These are phyloP conservation scores for Opisthocomus hoazin DNA, from an alignment of 2,113 vertebrate species.

Conservation along the genomic window DNA sequence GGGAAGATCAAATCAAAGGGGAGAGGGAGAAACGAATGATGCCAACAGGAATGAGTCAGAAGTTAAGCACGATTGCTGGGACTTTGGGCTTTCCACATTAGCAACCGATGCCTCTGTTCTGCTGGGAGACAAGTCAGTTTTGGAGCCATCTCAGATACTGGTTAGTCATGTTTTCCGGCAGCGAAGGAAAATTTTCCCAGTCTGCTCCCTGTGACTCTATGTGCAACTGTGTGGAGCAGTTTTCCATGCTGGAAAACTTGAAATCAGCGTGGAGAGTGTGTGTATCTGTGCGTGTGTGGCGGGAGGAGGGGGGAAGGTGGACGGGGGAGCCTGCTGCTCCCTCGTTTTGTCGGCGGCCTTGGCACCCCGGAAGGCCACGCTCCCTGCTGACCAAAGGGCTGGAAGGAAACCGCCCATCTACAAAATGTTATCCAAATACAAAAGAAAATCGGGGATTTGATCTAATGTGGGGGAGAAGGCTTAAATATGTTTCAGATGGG, in stretches of 20 bases:
- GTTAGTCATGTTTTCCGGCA: conserved; percentile 61
- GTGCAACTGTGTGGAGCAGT: neutral
- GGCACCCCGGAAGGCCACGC: neutral
- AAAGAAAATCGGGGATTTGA: neutral
- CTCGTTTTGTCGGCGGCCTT: neutral
- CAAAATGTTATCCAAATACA: neutral
- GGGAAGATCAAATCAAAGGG: neutral
- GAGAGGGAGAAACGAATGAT: neutral
- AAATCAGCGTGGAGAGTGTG: neutral
- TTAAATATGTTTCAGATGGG: conserved; percentile 4
- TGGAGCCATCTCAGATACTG: conserved; percentile 12
- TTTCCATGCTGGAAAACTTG: conserved; percentile 47
- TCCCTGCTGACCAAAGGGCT: neutral
- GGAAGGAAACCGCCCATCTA: neutral
- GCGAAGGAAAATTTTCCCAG: conserved; percentile 5
- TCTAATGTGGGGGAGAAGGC: neutral
- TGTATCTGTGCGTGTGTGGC: neutral
- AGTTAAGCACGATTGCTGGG: neutral
- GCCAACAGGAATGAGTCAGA: neutral
- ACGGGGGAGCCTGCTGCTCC: fast-evolving
- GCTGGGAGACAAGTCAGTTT: neutral
- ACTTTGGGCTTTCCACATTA: conserved; percentile 16
- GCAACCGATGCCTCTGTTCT: conserved; percentile 8
- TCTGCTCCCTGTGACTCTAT: neutral
- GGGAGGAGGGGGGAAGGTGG: neutral